Conservation (phyloP, 2,888 invertebrate genomes). For the Tillus elongatus region DNA sequence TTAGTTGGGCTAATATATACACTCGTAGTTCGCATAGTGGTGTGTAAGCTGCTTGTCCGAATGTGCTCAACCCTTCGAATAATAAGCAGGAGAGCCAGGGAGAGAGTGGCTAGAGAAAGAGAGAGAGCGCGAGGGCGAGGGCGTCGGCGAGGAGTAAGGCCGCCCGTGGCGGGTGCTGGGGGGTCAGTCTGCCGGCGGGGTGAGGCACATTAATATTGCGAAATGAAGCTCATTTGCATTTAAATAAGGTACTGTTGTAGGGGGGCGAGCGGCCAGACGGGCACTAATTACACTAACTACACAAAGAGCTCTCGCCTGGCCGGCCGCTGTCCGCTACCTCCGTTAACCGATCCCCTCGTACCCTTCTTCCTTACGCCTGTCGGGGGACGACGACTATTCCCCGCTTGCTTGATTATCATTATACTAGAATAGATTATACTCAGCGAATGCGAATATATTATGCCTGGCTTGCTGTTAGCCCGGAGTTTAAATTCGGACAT, state of each 20-base stretch:
- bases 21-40: too few relatives aligned
- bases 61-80: too few relatives aligned
- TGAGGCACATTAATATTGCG: slow-evolving; percentile 77
- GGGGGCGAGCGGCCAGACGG: slow-evolving; percentile 30
- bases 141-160: too few relatives aligned
- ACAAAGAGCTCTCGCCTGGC: slow-evolving; percentile 43
- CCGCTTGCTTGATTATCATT: slow-evolving; percentile 40
- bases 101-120: too few relatives aligned
- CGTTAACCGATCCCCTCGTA: slow-evolving; percentile 14
- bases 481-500: slow-evolving; percentile 1
- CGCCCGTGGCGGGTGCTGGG: slow-evolving; percentile 25
- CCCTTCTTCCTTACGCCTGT: too few relatives aligned
- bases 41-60: too few relatives aligned
- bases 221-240: slow-evolving; percentile 87
- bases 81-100: too few relatives aligned
- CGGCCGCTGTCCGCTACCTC: slow-evolving; percentile 25
- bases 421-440: slow-evolving; percentile 41
- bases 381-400: slow-evolving; percentile 35
- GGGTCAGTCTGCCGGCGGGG: slow-evolving; percentile 35
- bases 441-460: slow-evolving; percentile 28
- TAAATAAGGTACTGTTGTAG: slow-evolving; percentile 60
- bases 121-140: too few relatives aligned
- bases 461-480: slow-evolving; percentile 11
- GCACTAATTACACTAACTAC: slow-evolving; percentile 47
- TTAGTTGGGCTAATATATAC: too few relatives aligned